phyloP scores from a whole-genome alignment of 2,888 invertebrate species.

The Liposcelis brunnea region DNA sequence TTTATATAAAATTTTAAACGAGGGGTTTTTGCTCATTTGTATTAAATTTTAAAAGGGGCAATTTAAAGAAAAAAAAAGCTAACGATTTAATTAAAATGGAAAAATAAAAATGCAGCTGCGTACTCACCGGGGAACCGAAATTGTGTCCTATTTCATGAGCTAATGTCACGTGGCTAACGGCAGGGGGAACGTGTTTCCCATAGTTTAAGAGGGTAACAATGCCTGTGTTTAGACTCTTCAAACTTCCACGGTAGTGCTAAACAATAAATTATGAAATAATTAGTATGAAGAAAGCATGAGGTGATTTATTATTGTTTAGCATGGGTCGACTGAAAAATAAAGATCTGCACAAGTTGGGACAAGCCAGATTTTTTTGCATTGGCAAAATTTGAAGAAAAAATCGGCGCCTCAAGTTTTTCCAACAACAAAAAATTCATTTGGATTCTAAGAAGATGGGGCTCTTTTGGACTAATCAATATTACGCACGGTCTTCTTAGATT shows the following conservation, averaged over 20 bases:
- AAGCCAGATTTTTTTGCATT: not conserved
- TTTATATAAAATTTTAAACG: no score
- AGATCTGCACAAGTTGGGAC: slow-evolving; percentile 7
- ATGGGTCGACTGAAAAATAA: slow-evolving; percentile 10
- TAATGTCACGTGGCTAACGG: slow-evolving; percentile 92
- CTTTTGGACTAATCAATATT: no score
- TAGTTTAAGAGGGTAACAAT: slow-evolving; percentile 96
- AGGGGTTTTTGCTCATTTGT: no score
- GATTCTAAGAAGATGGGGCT: no score
- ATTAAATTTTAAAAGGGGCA: no score
- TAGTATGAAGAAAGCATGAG: slow-evolving; percentile 11
- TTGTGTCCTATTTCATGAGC: slow-evolving; percentile 99
- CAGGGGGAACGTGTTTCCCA: slow-evolving; percentile 94
- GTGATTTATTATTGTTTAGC: no score
- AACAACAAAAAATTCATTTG: no score
- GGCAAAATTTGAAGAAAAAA: no score
- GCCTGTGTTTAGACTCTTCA: slow-evolving; percentile 92
- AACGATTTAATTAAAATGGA: not conserved
- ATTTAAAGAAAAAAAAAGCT: no score
- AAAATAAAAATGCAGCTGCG: slow-evolving; percentile 8
- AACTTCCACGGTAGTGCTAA: slow-evolving; percentile 85
- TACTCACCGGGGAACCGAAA: slow-evolving; percentile 86
- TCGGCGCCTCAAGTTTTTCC: no score
- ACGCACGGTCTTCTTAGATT: no score
- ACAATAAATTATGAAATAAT: slow-evolving; percentile 21